Base-by-base conservation (phyloP, 2,113 vertebrate species). In the Strix uralensis region DNA sequence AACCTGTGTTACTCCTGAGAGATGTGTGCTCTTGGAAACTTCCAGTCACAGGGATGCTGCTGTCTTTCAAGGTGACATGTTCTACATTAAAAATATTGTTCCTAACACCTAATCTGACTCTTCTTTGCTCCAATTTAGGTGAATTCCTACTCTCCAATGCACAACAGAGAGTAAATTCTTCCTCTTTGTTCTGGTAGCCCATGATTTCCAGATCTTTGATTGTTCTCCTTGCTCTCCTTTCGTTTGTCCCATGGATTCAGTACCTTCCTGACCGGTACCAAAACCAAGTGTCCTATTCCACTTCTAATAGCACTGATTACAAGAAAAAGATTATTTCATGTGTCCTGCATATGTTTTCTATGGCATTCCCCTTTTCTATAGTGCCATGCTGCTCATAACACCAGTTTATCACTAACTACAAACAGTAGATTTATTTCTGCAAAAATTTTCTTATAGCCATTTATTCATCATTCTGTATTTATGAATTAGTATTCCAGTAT, bases 211-310 rank as follows among this genome's bases (percentile, higher is more conserved):
- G 14, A 26, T 52, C 38, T 57, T 84, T 40, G 26, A 23, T 36
- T 0, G 0, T 40, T 86, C 10, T 70, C 12, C 44, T 81, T 80
- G 36, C 13, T 69, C 7, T 83, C 9, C 15, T 49, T 13, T 67
- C 25, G 47, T 63, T 32, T 55, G 9, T 77, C 13, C 25, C 10
- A 51, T 58, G 32, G 32, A 89, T 63, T 83, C 8, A 58, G 18
- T 26, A 11, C 9, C 49, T 81, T 84, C 62, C 66, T 75, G 25
- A 21, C 13, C 32, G 2, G 9, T 46, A 81, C 19, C 19, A 61
- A 83, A 84, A 27, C 18, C 15, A 69, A 10, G 29, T 5, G 5
- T 77, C 27, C 8, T 66, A 15, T 54, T 89, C 58, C 51, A 59
- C 21, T 74, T 73, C 36, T 80, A 1, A 47, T 79, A 47, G 49